Percentiles rank a stretch among this genome's conserved stretches.
phyloP scores from a whole-genome alignment of 2,113 vertebrate species.

The Phyllostomus discolor region DNA sequence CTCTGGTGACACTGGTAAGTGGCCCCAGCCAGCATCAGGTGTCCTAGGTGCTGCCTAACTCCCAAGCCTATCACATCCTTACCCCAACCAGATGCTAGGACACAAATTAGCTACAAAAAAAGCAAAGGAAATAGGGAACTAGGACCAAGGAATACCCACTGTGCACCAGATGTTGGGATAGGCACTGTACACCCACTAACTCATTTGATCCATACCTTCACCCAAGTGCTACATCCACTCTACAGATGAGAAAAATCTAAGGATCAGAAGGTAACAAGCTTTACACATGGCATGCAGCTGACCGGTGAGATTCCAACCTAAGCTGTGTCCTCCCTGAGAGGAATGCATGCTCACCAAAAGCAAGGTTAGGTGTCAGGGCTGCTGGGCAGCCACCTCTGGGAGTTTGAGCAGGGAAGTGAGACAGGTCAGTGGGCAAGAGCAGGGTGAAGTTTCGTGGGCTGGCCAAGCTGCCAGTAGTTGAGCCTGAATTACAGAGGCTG shows the following conservation, averaged over 20 bases:
- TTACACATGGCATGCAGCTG: not conserved
- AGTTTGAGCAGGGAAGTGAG: rapidly evolving
- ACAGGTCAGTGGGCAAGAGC: too few relatives aligned
- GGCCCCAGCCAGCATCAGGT: not conserved
- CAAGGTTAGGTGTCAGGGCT: not conserved
- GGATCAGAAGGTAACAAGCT: not conserved
- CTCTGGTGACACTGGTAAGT: not conserved
- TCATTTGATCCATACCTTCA: too few relatives aligned
- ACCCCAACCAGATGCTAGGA: not conserved
- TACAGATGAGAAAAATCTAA: not conserved
- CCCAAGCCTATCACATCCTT: not conserved
- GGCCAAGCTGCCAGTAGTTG: not conserved
- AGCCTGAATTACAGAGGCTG: not conserved
- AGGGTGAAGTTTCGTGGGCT: not conserved
- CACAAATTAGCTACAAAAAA: not conserved
- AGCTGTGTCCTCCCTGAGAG: not conserved
- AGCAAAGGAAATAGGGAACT: not conserved
- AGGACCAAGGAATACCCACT: not conserved
- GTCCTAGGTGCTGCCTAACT: too few relatives aligned
- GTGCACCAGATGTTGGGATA: not conserved
- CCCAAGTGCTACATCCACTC: not conserved
- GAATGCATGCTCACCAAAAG: rapidly evolving
- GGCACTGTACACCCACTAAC: not conserved
- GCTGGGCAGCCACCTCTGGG: too few relatives aligned
- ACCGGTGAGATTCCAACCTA: not conserved